A percentile compares a stretch with the other conserved stretches of the same genome.
phyloP scores from a whole-genome alignment of 1,140 invertebrate genomes.

The Drosophila lacteicornis region DNA sequence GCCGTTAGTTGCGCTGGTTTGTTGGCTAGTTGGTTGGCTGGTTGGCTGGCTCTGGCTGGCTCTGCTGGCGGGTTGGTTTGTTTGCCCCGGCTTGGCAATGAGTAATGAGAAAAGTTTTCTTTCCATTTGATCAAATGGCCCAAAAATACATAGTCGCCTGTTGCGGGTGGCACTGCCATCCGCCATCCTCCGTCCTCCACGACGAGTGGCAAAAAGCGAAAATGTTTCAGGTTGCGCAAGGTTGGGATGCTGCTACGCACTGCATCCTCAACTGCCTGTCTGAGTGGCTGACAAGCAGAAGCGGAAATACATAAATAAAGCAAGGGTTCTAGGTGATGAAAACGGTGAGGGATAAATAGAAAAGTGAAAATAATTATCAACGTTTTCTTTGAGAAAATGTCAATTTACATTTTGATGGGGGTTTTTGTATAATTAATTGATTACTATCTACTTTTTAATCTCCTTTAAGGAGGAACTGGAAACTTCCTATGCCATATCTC shows the following conservation, averaged over 20 bases:
- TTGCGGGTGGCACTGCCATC: conserved; percentile 27
- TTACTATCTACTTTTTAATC: neutral
- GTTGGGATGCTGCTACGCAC: conserved; percentile 58
- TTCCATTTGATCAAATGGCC: conserved; percentile 81
- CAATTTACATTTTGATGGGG: neutral
- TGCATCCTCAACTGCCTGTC: conserved; percentile 58
- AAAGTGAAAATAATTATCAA: conserved; percentile 31
- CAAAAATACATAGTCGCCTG: conserved; percentile 73
- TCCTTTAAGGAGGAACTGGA: neutral
- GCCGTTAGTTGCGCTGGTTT: conserved; percentile 76
- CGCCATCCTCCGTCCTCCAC: neutral
- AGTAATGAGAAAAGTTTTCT: conserved; percentile 83
- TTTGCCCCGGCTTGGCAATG: conserved; percentile 74
- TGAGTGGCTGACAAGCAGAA: conserved; percentile 37
- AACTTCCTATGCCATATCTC: neutral
- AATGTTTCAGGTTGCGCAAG: conserved; percentile 26
- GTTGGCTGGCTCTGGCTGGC: conserved; percentile 6
- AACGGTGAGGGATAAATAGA: conserved; percentile 1
- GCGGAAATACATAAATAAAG: conserved; percentile 30
- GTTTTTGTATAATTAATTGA: neutral
- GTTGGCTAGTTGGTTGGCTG: conserved; percentile 48
- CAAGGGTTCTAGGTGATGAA: conserved; percentile 35
- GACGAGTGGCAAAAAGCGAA: conserved; percentile 26
- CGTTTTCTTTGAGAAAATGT: neutral
- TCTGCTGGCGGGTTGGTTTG: conserved; percentile 34